Conservation (phyloP, 2,797 vertebrate genomes). For the Lithobates sylvaticus region DNA sequence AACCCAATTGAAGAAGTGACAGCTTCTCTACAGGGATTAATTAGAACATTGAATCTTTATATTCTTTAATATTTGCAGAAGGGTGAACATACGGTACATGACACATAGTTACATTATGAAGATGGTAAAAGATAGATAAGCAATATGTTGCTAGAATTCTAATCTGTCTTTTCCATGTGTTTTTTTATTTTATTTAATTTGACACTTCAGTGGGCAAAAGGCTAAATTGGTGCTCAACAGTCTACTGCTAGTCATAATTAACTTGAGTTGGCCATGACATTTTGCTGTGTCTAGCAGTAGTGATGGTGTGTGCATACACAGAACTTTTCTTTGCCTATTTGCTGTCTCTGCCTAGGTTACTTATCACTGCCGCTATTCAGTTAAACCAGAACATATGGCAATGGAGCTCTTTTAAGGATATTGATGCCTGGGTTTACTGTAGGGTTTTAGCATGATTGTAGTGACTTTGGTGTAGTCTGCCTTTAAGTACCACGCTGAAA, state of each 20-base stretch:
- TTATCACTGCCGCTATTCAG: not conserved
- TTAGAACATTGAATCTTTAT: slow-evolving; percentile 39
- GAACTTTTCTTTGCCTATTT: not conserved
- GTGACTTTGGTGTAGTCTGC: not conserved
- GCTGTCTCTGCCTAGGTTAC: not conserved
- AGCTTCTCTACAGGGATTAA: slow-evolving; percentile 40
- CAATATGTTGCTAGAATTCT: slow-evolving; percentile 9
- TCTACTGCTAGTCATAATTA: slow-evolving; percentile 9
- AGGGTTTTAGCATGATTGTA: not conserved
- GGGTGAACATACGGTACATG: slow-evolving; percentile 31
- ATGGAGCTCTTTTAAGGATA: not conserved
- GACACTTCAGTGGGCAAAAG: slow-evolving; percentile 11
- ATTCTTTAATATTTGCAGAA: slow-evolving; percentile 43
- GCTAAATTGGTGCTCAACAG: slow-evolving; percentile 5
- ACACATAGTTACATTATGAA: slow-evolving; percentile 31
- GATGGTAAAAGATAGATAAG: slow-evolving; percentile 6
- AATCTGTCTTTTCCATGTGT: slow-evolving; percentile 4
- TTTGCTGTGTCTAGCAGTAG: slow-evolving; percentile 6
- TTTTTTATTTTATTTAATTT: slow-evolving; percentile 29
- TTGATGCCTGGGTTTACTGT: not conserved
- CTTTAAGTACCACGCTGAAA: not conserved
- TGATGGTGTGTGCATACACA: not conserved
- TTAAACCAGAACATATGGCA: not conserved
- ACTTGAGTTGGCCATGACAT: slow-evolving; percentile 9
- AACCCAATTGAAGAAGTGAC: slow-evolving; percentile 17